Evolutionary conservation across 2,113 vertebrate species (phyloP).

Genomic region (Sphyrna mokarran): DNA sequence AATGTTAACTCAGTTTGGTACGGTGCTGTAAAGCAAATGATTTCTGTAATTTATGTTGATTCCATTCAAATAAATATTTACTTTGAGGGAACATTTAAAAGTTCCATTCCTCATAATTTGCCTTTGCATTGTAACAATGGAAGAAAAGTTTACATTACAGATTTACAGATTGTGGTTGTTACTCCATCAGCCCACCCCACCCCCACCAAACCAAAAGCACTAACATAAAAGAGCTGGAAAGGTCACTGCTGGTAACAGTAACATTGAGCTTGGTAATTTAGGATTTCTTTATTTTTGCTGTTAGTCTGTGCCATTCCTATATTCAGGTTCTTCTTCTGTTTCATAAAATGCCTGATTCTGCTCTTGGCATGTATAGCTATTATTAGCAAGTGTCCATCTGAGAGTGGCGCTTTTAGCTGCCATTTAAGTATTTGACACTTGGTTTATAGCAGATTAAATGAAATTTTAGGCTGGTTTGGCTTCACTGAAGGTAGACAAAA

Average conservation of each 20-base stretch:
- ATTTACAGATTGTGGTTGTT: constrained; percentile 47
- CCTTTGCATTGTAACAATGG: constrained; percentile 20
- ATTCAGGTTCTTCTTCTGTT: constrained; percentile 60
- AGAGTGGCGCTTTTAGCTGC: constrained; percentile 79
- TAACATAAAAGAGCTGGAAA: constrained; percentile 42
- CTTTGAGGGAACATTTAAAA: not conserved
- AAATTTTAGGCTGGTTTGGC: constrained; percentile 83
- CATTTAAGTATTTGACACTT: constrained; percentile 75
- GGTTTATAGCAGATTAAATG: constrained; percentile 81
- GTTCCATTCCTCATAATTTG: not conserved
- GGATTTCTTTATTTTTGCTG: constrained; percentile 39
- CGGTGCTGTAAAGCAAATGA: not conserved
- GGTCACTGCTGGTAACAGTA: constrained; percentile 54
- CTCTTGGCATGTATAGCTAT: constrained; percentile 59
- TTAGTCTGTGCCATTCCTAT: constrained; percentile 51
- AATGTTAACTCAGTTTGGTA: not conserved
- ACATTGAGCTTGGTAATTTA: constrained; percentile 53
- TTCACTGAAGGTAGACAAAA: constrained; percentile 71
- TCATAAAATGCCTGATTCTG: constrained; percentile 69
- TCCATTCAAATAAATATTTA: not conserved
- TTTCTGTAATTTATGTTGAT: constrained; percentile 12
- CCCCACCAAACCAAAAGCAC: constrained; percentile 41
- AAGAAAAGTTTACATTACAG: constrained; percentile 39
- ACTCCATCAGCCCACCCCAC: constrained; percentile 38
- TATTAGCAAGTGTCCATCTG: constrained; percentile 81